Percentiles rank a stretch among this genome's conserved stretches.
Evolutionary conservation across 2,113 vertebrate species (phyloP).

Genomic region (Tragulus kanchil): DNA sequence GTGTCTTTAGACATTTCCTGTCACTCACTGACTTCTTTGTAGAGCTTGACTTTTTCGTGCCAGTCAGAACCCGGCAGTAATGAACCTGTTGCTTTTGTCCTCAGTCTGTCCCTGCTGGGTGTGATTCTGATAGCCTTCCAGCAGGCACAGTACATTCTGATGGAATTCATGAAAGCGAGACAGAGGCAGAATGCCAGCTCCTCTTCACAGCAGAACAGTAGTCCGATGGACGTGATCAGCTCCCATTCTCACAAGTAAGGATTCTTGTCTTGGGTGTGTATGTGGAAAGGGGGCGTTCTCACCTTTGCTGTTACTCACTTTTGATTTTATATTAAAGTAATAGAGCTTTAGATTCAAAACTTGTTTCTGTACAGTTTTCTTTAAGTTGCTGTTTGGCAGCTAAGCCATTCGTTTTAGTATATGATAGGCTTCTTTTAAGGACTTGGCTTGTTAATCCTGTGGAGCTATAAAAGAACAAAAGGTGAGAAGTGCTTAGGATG

Average conservation of each 20-base stretch:
- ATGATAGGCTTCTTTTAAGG: background rate
- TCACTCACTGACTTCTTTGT: background rate
- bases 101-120: slow-evolving; percentile 95
- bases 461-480: background rate
- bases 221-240: slow-evolving; percentile 88
- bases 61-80: background rate
- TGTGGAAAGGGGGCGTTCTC: background rate
- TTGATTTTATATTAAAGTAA: slow-evolving; percentile 1
- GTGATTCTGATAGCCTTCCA: slow-evolving; percentile 97
- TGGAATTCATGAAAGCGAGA: slow-evolving; percentile 93
- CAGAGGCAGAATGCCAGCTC: slow-evolving; percentile 92
- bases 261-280: background rate
- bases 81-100: slow-evolving; percentile 57
- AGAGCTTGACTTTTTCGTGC: background rate
- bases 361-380: background rate
- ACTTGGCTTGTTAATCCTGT: background rate
- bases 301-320: background rate
- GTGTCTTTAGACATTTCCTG: fast-evolving
- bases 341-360: background rate
- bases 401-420: background rate
- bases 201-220: slow-evolving; percentile 87
- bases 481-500: background rate
- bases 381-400: background rate
- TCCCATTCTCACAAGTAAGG: slow-evolving; percentile 93
- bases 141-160: slow-evolving; percentile 97